A percentile compares a stretch with the other conserved stretches of the same genome.
phyloP scores from a whole-genome alignment of 2,888 invertebrate genomes.

The Drosophila imparisetae region DNA sequence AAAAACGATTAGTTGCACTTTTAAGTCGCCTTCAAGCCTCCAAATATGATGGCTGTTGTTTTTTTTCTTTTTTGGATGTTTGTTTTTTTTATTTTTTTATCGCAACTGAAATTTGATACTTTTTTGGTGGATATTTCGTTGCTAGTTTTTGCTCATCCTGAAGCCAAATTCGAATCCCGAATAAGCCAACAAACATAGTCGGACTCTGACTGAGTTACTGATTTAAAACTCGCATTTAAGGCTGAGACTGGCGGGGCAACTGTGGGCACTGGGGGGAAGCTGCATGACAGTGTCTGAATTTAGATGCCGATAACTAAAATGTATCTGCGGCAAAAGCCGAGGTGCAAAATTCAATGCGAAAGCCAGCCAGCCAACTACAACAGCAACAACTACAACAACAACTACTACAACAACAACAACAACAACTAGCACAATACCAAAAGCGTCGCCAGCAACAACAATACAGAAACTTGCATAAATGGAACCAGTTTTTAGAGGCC shows the following conservation, averaged over 20 bases:
- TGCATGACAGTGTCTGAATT: conserved; percentile 71
- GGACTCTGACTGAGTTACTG: conserved; percentile 5
- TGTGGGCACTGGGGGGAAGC: conserved; percentile 22
- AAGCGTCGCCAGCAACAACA: conserved; percentile 57
- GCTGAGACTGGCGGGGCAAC: neutral
- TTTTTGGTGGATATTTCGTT: conserved; percentile 47
- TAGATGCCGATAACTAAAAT: conserved; percentile 80
- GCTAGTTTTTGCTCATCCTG: conserved; percentile 37
- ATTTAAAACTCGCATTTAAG: conserved; percentile 23
- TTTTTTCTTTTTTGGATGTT: conserved; percentile 1
- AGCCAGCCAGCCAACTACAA: conserved; percentile 42
- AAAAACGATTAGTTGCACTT: conserved; percentile 49
- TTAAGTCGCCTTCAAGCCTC: conserved; percentile 10
- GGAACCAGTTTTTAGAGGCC: conserved; percentile 77
- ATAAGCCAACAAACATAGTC: conserved; percentile 30
- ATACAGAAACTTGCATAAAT: conserved; percentile 73
- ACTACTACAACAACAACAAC: conserved; percentile 43
- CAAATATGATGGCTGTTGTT: neutral
- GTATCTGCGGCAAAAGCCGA: conserved; percentile 72
- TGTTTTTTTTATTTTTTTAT: conserved; percentile 2
- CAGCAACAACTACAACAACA: conserved; percentile 30
- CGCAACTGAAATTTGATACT: conserved; percentile 70
- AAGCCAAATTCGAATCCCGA: conserved; percentile 9
- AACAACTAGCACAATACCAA: conserved; percentile 56
- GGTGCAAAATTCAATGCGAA: conserved; percentile 79